Base-by-base conservation (phyloP, 1,140 invertebrate species). In the Hyphantria cunea region DNA sequence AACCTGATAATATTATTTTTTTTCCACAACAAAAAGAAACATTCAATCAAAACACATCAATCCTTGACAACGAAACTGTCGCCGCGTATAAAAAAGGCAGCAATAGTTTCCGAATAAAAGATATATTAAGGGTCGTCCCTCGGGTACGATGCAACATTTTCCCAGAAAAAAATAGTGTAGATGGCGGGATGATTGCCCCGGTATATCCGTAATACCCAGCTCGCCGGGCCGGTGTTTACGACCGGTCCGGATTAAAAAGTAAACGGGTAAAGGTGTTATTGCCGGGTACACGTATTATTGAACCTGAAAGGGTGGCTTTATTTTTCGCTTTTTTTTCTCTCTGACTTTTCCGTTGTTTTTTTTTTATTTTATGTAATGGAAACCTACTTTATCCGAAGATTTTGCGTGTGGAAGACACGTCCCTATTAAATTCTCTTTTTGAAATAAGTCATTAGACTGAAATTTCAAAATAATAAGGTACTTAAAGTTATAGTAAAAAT, bases 121-220 rank as follows among this genome's bases (percentile, higher is more conserved):
- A 79, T 75, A 81, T 70, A 79, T 76, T 72, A 76, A 42, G 56
- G 52, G 1, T 50, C 41, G 25, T 50, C 49, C 32, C 68, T 9
- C 0, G 67, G 66, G 75, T 56, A 14, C 58, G 34, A 65, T 63
- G 66, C 74, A 63, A 80, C 74, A 77, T 78, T 75, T 80, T 78
- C 63, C 64, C 72, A 52, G 60, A 75, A 70, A 79, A 82, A 86
- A 85, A 84, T 85, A 81, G 80, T 78, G 78, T 58, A 79, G 76
- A 84, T 84, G 63, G 74, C 41, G 52, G 81, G 74, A 87, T 87
- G 72, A 87, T 85, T 80, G 84, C 60, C 59, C 68, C 71, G 62
- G 76, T 68, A 75, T 84, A 84, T 83, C 83, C 80, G 74, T 83
- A 76, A 84, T 86, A 51, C 66, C 62, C 73, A 74, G 74, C 65